Evolutionary conservation across 2,113 vertebrate genomes (phyloP), one percentile per base, ranked within the genome.

Genomic region (Cyprinodon variegatus): DNA sequence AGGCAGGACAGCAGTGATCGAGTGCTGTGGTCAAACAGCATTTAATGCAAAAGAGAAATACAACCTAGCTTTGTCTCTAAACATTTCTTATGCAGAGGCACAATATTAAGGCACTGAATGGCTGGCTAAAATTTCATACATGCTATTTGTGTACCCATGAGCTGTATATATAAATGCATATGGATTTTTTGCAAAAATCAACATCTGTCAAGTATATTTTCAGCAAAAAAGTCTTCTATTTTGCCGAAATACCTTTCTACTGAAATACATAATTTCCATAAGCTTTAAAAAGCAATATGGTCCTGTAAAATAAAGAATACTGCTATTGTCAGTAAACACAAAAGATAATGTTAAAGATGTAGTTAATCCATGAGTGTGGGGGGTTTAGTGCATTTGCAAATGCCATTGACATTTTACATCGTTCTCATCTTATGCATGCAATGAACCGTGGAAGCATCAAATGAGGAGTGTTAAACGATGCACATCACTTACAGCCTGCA

Each of bases 381-480:
- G 78, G 50, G 41, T 36, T 74, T 78, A 80, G 68, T 14, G 61
- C 77, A 72, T 50, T 50, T 64, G 38, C 73, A 53, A 62, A 57
- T 68, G 72, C 46, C 71, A 39, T 36, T 88, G 87, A 83, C 77
- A 86, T 86, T 86, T 90, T 70, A 62, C 75, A 85, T 83, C 57
- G 76, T 64, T 64, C 79, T 82, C 88, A 76, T 88, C 81, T 64
- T 70, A 74, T 17, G 61, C 79, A 63, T 68, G 72, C 87, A 81
- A 63, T 40, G 77, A 88, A 88, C 71, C 90, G 67, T 85, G 83
- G 57, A 84, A 66, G 75, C 78, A 61, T 85, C 80, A 88, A 90
- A 86, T 85, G 83, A 87, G 83, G 57, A 82, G 48, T 76, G 83
- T 74, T 91, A 87, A 89, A 89, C 81, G 88, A 89, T 83, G 78